Percentiles rank a stretch among this genome's conserved stretches.
Conservation (phyloP, 2,113 vertebrate species). For the Peromyscus maniculatus region DNA sequence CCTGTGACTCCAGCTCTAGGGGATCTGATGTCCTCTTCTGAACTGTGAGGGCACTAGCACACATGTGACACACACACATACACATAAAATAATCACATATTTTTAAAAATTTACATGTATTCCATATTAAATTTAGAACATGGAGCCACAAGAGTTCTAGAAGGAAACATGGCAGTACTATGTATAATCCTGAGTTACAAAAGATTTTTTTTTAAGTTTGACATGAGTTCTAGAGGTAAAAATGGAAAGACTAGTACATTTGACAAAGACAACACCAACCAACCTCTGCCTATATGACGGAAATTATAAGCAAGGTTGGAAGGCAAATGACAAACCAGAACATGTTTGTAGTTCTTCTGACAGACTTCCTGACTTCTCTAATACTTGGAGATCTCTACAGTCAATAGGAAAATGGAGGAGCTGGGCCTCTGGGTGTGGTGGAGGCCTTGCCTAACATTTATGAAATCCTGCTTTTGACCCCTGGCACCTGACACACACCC, state of each 20-base stretch:
- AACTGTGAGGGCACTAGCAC: not conserved
- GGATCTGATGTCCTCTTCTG: not conserved
- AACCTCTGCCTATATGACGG: not conserved
- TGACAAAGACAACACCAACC: not conserved
- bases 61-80: not conserved
- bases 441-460: not conserved
- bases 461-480: not conserved
- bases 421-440: not conserved
- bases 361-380: conserved; percentile 9
- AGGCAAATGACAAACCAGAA: conserved; percentile 1
- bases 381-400: not conserved
- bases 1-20: not conserved
- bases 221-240: not conserved
- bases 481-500: not conserved
- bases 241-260: not conserved
- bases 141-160: not conserved
- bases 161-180: not conserved
- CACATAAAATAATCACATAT: not conserved
- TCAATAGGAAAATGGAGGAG: not conserved
- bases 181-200: conserved; percentile 11
- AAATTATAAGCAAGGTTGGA: conserved; percentile 31
- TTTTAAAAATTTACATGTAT: not conserved
- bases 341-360: not conserved
- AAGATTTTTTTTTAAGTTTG: not conserved
- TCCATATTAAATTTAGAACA: conserved; percentile 51